phyloP scores from a whole-genome alignment of 2,888 invertebrate species.

The Drosophila recens region DNA sequence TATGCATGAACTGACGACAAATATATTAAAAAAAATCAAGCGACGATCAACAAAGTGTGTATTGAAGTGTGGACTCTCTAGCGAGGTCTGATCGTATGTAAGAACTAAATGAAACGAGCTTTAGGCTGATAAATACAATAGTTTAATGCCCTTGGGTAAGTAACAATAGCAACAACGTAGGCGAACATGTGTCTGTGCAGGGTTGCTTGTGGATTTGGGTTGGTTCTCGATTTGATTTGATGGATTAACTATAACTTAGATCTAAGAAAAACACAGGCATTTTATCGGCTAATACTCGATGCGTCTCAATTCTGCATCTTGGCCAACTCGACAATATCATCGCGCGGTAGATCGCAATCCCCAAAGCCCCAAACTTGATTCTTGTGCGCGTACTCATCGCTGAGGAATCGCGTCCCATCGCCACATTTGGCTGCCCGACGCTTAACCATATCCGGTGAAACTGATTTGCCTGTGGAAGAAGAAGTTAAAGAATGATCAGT shows the following conservation, averaged over 20 bases:
- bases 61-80: conserved; percentile 9
- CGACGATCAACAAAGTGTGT: background rate
- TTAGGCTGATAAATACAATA: conserved; percentile 22
- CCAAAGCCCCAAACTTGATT: conserved; percentile 88
- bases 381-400: conserved; percentile 83
- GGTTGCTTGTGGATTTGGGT: conserved; percentile 11
- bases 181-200: conserved; percentile 13
- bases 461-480: conserved; percentile 86
- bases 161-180: conserved; percentile 52
- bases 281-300: conserved; percentile 41
- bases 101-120: background rate
- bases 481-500: background rate
- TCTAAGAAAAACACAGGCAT: conserved; percentile 55
- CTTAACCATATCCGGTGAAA: conserved; percentile 87
- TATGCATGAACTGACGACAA: conserved; percentile 46
- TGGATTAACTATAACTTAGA: conserved; percentile 45
- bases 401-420: conserved; percentile 86
- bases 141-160: conserved; percentile 58
- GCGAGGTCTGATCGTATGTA: conserved; percentile 27
- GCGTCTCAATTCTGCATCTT: conserved; percentile 86
- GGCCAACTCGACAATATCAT: conserved; percentile 87
- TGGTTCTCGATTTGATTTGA: background rate
- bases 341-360: conserved; percentile 87
- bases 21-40: background rate
- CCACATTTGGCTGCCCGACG: conserved; percentile 87